Conservation (phyloP, 2,797 vertebrate genomes). For the Gobionotothen gibberifrons region DNA sequence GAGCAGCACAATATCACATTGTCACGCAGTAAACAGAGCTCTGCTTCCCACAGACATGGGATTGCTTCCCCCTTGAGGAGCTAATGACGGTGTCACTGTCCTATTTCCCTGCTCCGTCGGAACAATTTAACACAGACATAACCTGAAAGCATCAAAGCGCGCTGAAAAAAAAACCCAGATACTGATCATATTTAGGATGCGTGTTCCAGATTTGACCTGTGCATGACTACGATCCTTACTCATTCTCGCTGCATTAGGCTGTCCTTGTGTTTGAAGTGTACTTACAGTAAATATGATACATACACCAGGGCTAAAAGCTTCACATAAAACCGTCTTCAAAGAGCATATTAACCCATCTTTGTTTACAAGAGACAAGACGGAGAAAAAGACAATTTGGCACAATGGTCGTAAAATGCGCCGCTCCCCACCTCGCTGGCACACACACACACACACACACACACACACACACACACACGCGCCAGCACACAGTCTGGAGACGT, state of each 20-base stretch:
- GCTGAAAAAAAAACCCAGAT: slow-evolving; percentile 56
- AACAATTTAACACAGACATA: slow-evolving; percentile 60
- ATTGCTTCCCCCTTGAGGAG: slow-evolving; percentile 70
- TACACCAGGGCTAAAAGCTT: slow-evolving; percentile 89
- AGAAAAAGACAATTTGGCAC: slow-evolving; percentile 87
- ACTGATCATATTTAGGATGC: slow-evolving; percentile 78
- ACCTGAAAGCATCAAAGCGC: slow-evolving; percentile 63
- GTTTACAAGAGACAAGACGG: slow-evolving; percentile 86
- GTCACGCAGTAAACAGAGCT: slow-evolving; percentile 83
- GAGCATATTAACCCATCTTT: slow-evolving; percentile 89
- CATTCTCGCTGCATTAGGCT: slow-evolving; percentile 78
- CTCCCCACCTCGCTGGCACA: slow-evolving; percentile 71
- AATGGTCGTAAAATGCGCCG: slow-evolving; percentile 82
- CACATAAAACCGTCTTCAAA: slow-evolving; percentile 89
- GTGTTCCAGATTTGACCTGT: slow-evolving; percentile 76
- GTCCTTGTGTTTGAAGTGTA: slow-evolving; percentile 86
- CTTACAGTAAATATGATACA: slow-evolving; percentile 92
- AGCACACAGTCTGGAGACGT: slow-evolving; percentile 71
- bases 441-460: slow-evolving; percentile 44
- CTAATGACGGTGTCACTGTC: slow-evolving; percentile 75
- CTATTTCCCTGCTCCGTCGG: slow-evolving; percentile 54
- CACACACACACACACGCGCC: slow-evolving; percentile 2
- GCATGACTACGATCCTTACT: slow-evolving; percentile 76
- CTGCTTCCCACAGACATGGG: slow-evolving; percentile 75
- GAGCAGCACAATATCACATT: slow-evolving; percentile 81